A percentile compares a stretch with the other conserved stretches of the same genome.
phyloP scores from a whole-genome alignment of 2,888 invertebrate species.

The Agonum fuliginosum region DNA sequence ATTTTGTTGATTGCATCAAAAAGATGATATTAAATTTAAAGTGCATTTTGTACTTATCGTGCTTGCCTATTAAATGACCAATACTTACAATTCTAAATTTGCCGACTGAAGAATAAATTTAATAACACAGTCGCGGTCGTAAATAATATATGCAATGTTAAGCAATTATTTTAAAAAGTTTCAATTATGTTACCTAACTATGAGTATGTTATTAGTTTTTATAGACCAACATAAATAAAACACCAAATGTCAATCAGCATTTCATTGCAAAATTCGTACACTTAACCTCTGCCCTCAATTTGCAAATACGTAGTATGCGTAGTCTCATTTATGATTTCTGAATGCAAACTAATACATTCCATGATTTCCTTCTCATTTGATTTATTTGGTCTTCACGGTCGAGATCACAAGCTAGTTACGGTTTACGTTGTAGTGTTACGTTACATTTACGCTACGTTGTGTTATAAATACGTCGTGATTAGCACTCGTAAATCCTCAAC shows the following conservation, averaged over 20 bases:
- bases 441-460: slow-evolving; percentile 1
- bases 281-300: neutral
- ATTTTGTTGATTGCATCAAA: too few relatives aligned
- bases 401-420: slow-evolving; percentile 38
- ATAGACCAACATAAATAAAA: too few relatives aligned
- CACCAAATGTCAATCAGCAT: slow-evolving; percentile 2
- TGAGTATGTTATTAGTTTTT: too few relatives aligned
- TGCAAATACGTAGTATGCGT: neutral
- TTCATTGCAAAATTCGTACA: neutral
- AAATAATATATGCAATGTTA: too few relatives aligned
- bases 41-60: too few relatives aligned
- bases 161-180: too few relatives aligned
- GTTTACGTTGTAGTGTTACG: slow-evolving; percentile 23
- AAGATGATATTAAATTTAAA: too few relatives aligned
- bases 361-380: neutral
- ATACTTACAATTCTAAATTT: too few relatives aligned
- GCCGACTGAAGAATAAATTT: too few relatives aligned
- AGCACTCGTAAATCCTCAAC: slow-evolving; percentile 42
- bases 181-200: too few relatives aligned
- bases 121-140: too few relatives aligned
- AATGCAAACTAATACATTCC: neutral
- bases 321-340: neutral
- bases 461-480: slow-evolving; percentile 50
- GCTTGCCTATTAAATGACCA: too few relatives aligned
- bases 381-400: neutral